Evolutionary conservation across 2,113 vertebrate genomes (phyloP), one percentile per base, ranked within the genome.

Genomic region (Hydrolagus affinis): DNA sequence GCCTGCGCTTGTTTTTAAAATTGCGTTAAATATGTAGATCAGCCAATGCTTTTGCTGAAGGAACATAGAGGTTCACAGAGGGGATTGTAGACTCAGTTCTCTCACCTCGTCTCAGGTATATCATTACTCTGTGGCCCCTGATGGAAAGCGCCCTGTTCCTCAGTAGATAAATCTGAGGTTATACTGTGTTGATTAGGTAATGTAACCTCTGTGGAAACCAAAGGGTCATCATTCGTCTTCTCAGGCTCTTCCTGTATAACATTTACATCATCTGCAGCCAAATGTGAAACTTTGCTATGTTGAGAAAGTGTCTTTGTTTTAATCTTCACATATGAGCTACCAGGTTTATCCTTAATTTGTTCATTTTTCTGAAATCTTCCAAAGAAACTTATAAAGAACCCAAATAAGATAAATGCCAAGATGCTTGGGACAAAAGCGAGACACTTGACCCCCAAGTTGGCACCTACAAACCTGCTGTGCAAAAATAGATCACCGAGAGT

Each of bases 311-410:
- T 98, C 90, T 98, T 99, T 32, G 94, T 93, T 89, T 95, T 97
- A 91, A 99, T 99, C 86, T 95, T 94, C 86, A 97, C 97, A 1
- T 98, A 99, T 0, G 93, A 92, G 88, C 96, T 96, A 88, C 98
- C 96, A 88, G 93, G 95, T 90, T 95, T 97, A 88, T 98, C 96
- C 76, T 95, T 93, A 88, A 96, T 95, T 86, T 95, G 95, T 87
- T 99, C 96, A 70, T 95, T 96, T 91, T 97, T 96, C 92, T 98
- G 91, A 92, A 99, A 99, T 25, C 97, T 93, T 2, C 98, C 97
- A 25, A 99, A 96, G 89, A 97, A 91, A 95, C 96, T 98, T 85
- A 99, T 93, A 88, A 99, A 98, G 92, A 98, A 97, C 60, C 96
- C 97, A 85, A 98, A 98, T 87, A 97, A 94, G 85, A 94, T 91